A percentile compares a stretch with the other conserved stretches of the same genome.
Conservation (phyloP, 2,888 invertebrate species). For the Protodeltote pygarga region DNA sequence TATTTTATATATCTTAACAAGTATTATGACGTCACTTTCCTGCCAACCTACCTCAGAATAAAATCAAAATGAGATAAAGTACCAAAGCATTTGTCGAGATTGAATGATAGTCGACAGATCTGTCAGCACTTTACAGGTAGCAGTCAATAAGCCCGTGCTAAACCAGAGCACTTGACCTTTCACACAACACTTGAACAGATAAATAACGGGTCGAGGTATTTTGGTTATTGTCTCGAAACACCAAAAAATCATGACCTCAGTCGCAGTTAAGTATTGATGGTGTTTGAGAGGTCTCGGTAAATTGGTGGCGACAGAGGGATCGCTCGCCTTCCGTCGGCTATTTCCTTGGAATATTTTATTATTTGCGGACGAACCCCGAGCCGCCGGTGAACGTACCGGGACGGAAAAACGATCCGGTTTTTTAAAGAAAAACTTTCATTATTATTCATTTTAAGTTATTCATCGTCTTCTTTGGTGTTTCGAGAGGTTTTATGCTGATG, state of each 20-base stretch:
- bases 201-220: not conserved
- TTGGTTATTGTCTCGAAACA: not conserved
- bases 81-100: constrained; percentile 44
- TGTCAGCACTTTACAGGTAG: constrained; percentile 39
- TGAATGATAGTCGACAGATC: constrained; percentile 36
- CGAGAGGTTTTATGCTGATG: not conserved
- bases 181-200: not conserved
- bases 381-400: constrained; percentile 16
- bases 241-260: not conserved
- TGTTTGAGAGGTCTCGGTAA: constrained; percentile 3
- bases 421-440: constrained; percentile 21
- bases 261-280: not conserved
- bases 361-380: constrained; percentile 38
- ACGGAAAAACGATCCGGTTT: constrained; percentile 29
- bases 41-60: no score
- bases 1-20: no score
- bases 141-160: constrained; percentile 28
- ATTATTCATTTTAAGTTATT: constrained; percentile 25
- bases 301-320: constrained; percentile 26
- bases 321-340: constrained; percentile 26
- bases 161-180: constrained; percentile 8
- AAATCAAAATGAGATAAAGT: no score
- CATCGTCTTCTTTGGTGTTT: constrained; percentile 2
- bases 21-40: no score
- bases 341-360: constrained; percentile 47